These are phyloP conservation scores for Ypsolopha scabrella DNA, from an alignment of 2,888 invertebrate genomes.

Conservation along the genomic window DNA sequence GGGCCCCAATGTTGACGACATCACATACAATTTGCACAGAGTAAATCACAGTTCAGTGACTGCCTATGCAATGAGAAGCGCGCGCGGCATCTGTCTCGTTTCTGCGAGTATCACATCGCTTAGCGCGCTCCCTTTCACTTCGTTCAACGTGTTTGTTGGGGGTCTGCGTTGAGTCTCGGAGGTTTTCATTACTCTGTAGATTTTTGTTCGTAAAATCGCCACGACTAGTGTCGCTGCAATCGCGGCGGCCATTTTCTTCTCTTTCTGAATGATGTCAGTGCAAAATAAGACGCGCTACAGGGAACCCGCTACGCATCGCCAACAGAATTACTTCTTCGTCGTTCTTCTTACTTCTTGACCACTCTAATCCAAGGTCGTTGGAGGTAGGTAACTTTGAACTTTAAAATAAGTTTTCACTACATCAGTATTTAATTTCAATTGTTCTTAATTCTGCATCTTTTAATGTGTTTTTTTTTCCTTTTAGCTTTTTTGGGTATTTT, in stretches of 20 bases:
- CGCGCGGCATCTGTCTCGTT: not conserved
- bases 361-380: slow-evolving; percentile 22
- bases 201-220: slow-evolving; percentile 29
- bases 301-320: slow-evolving; percentile 29
- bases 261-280: slow-evolving; percentile 54
- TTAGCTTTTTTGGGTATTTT: not conserved
- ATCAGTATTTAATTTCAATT: slow-evolving; percentile 8
- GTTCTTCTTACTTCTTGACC: slow-evolving; percentile 44
- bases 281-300: slow-evolving; percentile 32
- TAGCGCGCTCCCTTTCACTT: not conserved
- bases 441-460: slow-evolving; percentile 6
- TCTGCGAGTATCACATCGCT: not conserved
- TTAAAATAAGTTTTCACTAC: slow-evolving; percentile 4
- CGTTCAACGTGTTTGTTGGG: not conserved
- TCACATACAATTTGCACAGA: not conserved
- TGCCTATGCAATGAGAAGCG: not conserved
- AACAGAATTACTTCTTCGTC: slow-evolving; percentile 37
- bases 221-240: slow-evolving; percentile 31
- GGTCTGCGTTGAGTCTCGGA: slow-evolving; percentile 19
- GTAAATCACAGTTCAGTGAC: not conserved
- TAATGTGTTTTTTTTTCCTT: slow-evolving; percentile 17
- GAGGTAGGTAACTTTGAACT: slow-evolving; percentile 22
- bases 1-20: not conserved
- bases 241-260: slow-evolving; percentile 63
- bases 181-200: slow-evolving; percentile 18